Conservation (phyloP, 2,113 vertebrate species). For the Xiphorhynchus elegans region DNA sequence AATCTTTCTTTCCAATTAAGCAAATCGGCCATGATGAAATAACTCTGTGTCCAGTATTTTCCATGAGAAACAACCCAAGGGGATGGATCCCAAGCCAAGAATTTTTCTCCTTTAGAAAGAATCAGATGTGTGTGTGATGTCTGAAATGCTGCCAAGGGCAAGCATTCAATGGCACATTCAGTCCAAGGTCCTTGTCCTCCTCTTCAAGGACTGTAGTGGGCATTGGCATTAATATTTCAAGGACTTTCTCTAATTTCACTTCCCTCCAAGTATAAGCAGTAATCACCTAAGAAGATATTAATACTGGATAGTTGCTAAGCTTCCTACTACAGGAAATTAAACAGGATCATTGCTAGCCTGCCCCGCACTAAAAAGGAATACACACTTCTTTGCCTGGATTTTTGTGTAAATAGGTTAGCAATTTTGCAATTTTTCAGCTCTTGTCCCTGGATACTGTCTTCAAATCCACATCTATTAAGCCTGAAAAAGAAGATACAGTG, state of each 20-base stretch:
- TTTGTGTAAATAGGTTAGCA: not conserved
- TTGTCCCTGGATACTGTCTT: not conserved
- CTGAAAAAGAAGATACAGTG: not conserved
- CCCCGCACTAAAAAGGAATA: not conserved
- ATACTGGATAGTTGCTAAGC: not conserved
- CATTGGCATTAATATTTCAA: constrained; percentile 53
- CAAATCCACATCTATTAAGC: not conserved
- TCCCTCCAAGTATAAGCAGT: not conserved
- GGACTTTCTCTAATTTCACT: constrained; percentile 34
- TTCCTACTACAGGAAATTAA: constrained; percentile 56
- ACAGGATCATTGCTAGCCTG: not conserved
- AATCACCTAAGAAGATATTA: constrained; percentile 18
- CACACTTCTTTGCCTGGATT: not conserved
- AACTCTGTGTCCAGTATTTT: not conserved
- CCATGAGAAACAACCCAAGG: not conserved
- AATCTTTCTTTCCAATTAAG: not conserved
- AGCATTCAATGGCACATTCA: constrained; percentile 11
- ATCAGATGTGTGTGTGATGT: not conserved
- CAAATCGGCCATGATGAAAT: not conserved
- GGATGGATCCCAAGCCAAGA: constrained; percentile 27
- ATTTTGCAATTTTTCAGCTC: not conserved
- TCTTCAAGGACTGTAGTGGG: constrained; percentile 23
- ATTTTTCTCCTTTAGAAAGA: constrained; percentile 23
- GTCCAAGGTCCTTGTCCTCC: constrained; percentile 4
- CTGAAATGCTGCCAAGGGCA: not conserved